These are phyloP conservation scores for Dioctria linearis DNA, from an alignment of 2,888 invertebrate species.

Conservation along the genomic window DNA sequence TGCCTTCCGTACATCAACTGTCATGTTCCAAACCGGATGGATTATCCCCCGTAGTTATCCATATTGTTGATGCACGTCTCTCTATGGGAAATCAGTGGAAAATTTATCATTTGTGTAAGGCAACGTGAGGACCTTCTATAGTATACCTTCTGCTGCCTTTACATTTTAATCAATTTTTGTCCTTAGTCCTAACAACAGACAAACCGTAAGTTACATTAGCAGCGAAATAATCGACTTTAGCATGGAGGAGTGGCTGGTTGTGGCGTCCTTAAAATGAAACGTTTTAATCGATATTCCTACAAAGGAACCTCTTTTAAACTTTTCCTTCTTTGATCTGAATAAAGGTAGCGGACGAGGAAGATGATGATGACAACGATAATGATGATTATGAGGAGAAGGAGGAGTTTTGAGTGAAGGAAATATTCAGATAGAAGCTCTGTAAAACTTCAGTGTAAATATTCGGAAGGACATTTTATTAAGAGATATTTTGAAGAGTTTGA, in stretches of 20 bases:
- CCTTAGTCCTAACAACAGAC: conserved; percentile 7
- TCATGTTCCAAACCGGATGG: background rate
- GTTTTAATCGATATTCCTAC: conserved; percentile 35
- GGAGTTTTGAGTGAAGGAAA: background rate
- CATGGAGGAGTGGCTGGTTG: conserved; percentile 7
- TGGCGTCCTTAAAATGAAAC: background rate
- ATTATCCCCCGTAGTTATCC: background rate
- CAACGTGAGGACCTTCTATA: background rate
- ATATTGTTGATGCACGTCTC: background rate
- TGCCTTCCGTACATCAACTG: background rate
- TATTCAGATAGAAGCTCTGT: background rate
- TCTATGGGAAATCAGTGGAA: background rate
- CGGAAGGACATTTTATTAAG: too few species aligned
- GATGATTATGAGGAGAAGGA: background rate
- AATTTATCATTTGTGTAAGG: conserved; percentile 21
- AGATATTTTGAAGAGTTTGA: too few species aligned
- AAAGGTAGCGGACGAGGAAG: background rate
- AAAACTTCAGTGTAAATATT: too few species aligned
- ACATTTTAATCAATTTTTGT: conserved; percentile 38
- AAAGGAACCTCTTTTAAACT: conserved; percentile 26
- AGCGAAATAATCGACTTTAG: conserved; percentile 30
- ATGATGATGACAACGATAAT: background rate
- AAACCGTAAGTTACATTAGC: conserved; percentile 30
- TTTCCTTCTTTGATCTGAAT: background rate
- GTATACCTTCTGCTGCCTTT: background rate